These are phyloP conservation scores for Campoplex nolae DNA, from an alignment of 2,888 invertebrate genomes.

Conservation along the genomic window DNA sequence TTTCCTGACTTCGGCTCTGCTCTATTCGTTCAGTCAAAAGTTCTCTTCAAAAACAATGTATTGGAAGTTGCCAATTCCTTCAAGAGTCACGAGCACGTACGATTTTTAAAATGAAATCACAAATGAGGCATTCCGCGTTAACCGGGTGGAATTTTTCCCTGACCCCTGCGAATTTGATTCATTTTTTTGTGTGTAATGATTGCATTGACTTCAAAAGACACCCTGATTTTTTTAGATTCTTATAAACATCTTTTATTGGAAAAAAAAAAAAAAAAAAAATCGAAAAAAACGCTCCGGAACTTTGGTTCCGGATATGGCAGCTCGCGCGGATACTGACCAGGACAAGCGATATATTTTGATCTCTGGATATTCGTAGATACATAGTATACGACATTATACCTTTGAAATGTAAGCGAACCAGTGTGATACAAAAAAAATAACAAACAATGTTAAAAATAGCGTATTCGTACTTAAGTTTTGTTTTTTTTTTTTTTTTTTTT, in stretches of 20 bases:
- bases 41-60: neutral
- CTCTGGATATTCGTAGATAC: constrained; percentile 35
- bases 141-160: no score
- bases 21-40: no score
- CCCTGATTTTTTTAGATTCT: no score
- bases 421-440: constrained; percentile 67
- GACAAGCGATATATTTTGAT: constrained; percentile 14
- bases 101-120: no score
- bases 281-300: neutral
- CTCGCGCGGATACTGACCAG: no score
- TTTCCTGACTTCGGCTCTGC: neutral
- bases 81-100: neutral
- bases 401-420: constrained; percentile 66
- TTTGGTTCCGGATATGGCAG: neutral
- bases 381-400: constrained; percentile 64
- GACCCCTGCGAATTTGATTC: no score
- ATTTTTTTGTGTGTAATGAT: no score
- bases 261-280: no score
- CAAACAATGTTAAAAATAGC: constrained; percentile 45
- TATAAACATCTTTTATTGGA: no score
- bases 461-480: constrained; percentile 51
- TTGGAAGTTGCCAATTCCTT: neutral
- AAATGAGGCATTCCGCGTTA: no score
- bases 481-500: constrained; percentile 36
- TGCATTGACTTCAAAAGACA: no score